Base-by-base conservation (phyloP, 2,888 invertebrate species). In the Magallana nippona region DNA sequence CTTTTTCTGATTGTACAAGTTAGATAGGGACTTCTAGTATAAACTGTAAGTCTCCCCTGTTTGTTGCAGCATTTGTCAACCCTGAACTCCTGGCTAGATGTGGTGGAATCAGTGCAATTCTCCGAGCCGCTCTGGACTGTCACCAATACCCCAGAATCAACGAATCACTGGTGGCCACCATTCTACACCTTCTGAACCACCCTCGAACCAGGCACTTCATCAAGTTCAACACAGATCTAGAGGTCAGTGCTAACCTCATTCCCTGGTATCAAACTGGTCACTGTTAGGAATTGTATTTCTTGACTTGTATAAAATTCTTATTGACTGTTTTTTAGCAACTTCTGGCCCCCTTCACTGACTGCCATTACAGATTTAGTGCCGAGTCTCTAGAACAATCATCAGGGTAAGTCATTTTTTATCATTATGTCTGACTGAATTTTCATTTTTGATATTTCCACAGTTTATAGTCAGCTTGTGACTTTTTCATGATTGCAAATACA, bases 311-410 rank as follows among this genome's bases (percentile, higher is more conserved):
- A 17, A 55, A 11, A 19, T 19, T 55, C 17, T 55, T 57, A 22
- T 56, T 15, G 15, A 27, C 11, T 57, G 22, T 83, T 93, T 98
- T n/a, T 84, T 96, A 98, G 94, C 97, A 97, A 94, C 95, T 99
- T 80, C 96, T 98, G 84, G 98, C 98, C 19, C 98, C 98, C 0
- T 98, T 98, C 94, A 98, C 98, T 92, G 98, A 98, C 94, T 97
- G 97, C 93, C 97, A 98, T 93, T 97, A 96, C 88, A 94, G 93
- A 82, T 94, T 93, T 88, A 89, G 88, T 85, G 90, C 89, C 10
- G 90, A 90, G 32, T 79, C 85, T 1, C 80, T 83, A 2, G 89
- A 91, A 10, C 85, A 87, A 77, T 85, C 85, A 60, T 83, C 83
- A 19, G 85, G 82, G 87, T 87, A 79, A 82, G 85, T 80, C 13